phyloP scores from a whole-genome alignment of 2,888 invertebrate species.

The Branchipolynoe longqiensis region DNA sequence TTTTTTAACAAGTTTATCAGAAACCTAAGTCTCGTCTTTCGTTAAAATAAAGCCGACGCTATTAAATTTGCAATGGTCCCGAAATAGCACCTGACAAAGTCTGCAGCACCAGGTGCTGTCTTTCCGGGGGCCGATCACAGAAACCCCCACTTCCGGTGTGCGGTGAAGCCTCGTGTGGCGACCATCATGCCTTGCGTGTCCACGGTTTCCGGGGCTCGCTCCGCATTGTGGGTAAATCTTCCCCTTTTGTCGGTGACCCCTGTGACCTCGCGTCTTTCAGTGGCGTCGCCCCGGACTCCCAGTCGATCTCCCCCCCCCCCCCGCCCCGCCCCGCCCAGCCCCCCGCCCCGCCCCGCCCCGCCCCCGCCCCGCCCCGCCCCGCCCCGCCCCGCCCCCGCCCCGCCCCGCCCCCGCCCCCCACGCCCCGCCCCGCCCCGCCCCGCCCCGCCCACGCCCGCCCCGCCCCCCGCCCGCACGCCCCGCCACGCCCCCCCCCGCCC shows the following conservation, averaged over 20 bases:
- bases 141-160: constrained; percentile 37
- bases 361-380: too few relatives aligned
- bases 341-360: too few relatives aligned
- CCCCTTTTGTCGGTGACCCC: constrained; percentile 45
- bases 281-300: neutral
- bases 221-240: constrained; percentile 40
- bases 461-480: neutral
- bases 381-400: too few relatives aligned
- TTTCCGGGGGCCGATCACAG: constrained; percentile 18
- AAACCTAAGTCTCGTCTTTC: too few relatives aligned
- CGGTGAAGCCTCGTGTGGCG: constrained; percentile 41
- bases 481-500: neutral
- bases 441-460: too few relatives aligned
- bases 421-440: neutral
- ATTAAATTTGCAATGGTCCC: too few relatives aligned
- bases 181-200: constrained; percentile 39
- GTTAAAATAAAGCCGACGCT: too few relatives aligned
- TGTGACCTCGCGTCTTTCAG: neutral
- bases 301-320: neutral
- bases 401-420: neutral
- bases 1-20: too few relatives aligned
- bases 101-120: too few relatives aligned
- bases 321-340: too few relatives aligned
- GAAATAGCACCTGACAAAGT: too few relatives aligned
- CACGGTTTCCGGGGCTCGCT: too few relatives aligned